Conservation (phyloP, 2,888 invertebrate genomes). For the Protophormia terraenovae region DNA sequence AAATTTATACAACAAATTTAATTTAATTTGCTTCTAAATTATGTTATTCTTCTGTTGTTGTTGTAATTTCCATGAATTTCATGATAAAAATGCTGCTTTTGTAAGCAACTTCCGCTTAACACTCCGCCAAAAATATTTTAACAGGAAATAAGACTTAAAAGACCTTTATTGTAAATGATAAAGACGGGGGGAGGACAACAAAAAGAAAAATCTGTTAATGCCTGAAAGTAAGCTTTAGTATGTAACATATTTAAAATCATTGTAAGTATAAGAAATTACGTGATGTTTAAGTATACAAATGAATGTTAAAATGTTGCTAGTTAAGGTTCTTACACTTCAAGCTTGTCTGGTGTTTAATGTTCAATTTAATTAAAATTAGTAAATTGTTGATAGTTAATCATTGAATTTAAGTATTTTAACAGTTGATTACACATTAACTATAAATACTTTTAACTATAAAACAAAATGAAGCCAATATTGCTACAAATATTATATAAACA, state of each 20-base stretch:
- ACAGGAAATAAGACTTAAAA: constrained; percentile 12
- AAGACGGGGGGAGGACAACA: background rate
- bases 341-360: too few species aligned
- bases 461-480: background rate
- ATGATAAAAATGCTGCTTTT: constrained; percentile 24
- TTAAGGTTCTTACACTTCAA: too few species aligned
- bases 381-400: constrained; percentile 39
- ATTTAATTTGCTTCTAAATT: too few species aligned
- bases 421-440: constrained; percentile 46
- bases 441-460: background rate
- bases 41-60: too few species aligned
- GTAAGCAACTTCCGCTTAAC: background rate
- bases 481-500: background rate
- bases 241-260: background rate
- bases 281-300: too few species aligned
- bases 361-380: constrained; percentile 32
- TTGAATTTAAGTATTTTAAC: constrained; percentile 26
- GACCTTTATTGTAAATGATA: background rate
- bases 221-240: too few species aligned
- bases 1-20: background rate
- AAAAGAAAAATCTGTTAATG: background rate
- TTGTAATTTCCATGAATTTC: background rate
- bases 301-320: background rate
- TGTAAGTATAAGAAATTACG: too few species aligned
- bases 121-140: background rate